phyloP scores from a whole-genome alignment of 2,888 invertebrate genomes.

The Stegophylla sp. region DNA sequence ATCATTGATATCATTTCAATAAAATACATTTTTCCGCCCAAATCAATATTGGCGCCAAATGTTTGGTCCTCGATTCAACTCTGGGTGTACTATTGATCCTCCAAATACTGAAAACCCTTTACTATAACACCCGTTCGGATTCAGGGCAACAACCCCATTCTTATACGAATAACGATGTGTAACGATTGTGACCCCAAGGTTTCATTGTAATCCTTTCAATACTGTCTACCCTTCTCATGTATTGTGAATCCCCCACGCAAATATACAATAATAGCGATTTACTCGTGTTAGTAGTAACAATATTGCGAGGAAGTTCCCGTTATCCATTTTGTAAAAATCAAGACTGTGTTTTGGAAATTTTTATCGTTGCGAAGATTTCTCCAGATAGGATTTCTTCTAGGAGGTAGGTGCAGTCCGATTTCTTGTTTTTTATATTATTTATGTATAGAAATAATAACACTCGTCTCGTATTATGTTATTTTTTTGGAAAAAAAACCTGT shows the following conservation, averaged over 20 bases:
- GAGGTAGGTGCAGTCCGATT: background rate
- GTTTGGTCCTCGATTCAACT: background rate
- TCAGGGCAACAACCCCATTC: constrained; percentile 43
- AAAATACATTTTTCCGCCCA: constrained; percentile 12
- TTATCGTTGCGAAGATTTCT: background rate
- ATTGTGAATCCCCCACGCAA: background rate
- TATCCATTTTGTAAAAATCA: background rate
- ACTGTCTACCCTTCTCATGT: constrained; percentile 6
- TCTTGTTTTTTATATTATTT: background rate
- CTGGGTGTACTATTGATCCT: constrained; percentile 13
- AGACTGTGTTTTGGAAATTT: background rate
- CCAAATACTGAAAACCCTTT: constrained; percentile 18
- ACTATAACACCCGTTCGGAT: constrained; percentile 38
- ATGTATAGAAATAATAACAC: too few relatives aligned
- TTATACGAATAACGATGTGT: background rate
- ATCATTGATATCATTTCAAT: constrained; percentile 14
- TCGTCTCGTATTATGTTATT: background rate
- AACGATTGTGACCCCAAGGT: too few relatives aligned
- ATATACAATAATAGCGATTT: background rate
- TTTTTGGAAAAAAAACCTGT: constrained; percentile 13
- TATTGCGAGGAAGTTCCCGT: background rate
- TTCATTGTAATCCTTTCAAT: constrained; percentile 30
- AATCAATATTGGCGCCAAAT: constrained; percentile 40
- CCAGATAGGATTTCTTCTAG: background rate
- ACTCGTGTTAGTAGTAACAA: too few relatives aligned